phyloP scores from a whole-genome alignment of 2,113 vertebrate species.

The Scytalopus superciliaris region DNA sequence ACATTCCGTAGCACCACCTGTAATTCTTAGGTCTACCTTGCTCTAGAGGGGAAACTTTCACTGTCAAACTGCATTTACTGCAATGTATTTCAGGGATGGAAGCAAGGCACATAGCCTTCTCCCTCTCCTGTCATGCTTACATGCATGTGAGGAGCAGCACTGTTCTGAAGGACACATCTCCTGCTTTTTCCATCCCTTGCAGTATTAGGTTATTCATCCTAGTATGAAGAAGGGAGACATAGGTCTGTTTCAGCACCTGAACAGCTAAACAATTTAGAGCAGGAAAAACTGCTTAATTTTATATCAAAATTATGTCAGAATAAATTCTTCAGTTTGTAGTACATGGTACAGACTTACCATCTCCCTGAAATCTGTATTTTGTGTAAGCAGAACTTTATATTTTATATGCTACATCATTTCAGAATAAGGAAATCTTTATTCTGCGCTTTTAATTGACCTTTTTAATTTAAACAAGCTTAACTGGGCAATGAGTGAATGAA shows the following conservation, averaged over 20 bases:
- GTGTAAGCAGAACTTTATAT: not conserved
- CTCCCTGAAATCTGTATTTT: not conserved
- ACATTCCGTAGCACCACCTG: not conserved
- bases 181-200: not conserved
- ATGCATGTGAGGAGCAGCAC: not conserved
- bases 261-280: not conserved
- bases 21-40: not conserved
- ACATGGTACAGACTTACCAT: not conserved
- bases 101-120: not conserved
- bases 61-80: not conserved
- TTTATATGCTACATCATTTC: not conserved
- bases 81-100: not conserved
- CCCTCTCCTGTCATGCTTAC: not conserved
- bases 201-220: not conserved
- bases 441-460: slow-evolving; percentile 23
- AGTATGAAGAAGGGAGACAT: fast-evolving
- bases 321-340: not conserved
- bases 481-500: slow-evolving; percentile 12
- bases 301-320: not conserved
- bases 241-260: not conserved
- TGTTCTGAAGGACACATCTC: not conserved
- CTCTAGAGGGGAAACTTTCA: not conserved
- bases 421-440: slow-evolving; percentile 4
- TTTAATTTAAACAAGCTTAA: slow-evolving; percentile 15
- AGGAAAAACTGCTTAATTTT: not conserved